Conservation (phyloP, 1,140 invertebrate genomes). For the Drosophila sproati region DNA sequence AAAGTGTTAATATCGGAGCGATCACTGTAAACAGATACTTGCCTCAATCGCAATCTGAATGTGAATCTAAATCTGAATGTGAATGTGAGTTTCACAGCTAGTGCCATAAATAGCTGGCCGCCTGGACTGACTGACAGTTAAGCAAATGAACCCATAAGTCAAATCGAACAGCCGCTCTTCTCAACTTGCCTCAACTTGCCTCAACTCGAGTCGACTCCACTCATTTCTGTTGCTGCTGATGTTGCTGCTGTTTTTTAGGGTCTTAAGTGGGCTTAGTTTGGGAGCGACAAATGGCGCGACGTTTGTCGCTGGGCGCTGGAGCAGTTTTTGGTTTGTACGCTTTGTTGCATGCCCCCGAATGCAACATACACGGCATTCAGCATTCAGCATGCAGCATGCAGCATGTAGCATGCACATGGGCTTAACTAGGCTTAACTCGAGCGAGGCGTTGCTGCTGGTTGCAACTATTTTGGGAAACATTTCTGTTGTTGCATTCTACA, state of each 20-base stretch:
- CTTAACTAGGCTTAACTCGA: conserved; percentile 79
- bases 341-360: conserved; percentile 53
- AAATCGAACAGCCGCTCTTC: conserved; percentile 68
- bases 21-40: conserved; percentile 2
- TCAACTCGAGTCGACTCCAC: background rate
- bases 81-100: background rate
- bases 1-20: background rate
- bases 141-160: conserved; percentile 84
- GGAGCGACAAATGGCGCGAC: conserved; percentile 75
- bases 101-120: conserved; percentile 61
- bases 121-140: conserved; percentile 53
- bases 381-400: conserved; percentile 41
- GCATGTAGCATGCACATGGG: conserved; percentile 58
- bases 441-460: conserved; percentile 30
- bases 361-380: conserved; percentile 57
- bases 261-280: conserved; percentile 74
- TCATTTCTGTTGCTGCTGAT: conserved; percentile 32
- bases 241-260: conserved; percentile 76
- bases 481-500: conserved; percentile 3
- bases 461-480: conserved; percentile 56
- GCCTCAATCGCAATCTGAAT: background rate
- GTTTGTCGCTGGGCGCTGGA: conserved; percentile 58
- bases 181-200: conserved; percentile 4
- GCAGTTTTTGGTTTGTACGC: conserved; percentile 62
- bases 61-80: background rate